phyloP scores from a whole-genome alignment of 2,888 invertebrate genomes.

The Hirtodrosophila histrioides region DNA sequence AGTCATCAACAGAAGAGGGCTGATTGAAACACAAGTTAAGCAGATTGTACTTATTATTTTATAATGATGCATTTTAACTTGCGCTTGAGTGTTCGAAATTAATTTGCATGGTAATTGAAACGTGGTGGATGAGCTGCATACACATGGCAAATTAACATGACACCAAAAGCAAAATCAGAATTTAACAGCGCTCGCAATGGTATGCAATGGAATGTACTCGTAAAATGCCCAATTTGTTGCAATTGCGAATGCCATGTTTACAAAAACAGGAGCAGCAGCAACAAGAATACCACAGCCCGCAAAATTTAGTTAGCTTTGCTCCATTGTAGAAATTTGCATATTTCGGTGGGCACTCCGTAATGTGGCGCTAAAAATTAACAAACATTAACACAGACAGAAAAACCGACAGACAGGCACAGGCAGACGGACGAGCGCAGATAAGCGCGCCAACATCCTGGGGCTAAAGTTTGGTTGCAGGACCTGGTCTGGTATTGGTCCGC shows the following conservation, averaged over 20 bases:
- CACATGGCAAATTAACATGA: slow-evolving; percentile 29
- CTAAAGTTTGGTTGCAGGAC: slow-evolving; percentile 9
- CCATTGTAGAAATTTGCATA: slow-evolving; percentile 47
- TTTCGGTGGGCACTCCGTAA: slow-evolving; percentile 29
- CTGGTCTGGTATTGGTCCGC: neutral
- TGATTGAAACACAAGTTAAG: neutral
- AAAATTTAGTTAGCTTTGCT: slow-evolving; percentile 47
- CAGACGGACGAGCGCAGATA: slow-evolving; percentile 30
- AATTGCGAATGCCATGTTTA: slow-evolving; percentile 6
- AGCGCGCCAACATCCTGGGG: slow-evolving; percentile 23
- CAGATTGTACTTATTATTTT: slow-evolving; percentile 13
- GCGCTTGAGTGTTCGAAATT: slow-evolving; percentile 64
- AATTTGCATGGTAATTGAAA: slow-evolving; percentile 60
- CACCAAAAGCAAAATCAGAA: slow-evolving; percentile 15
- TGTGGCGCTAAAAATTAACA: slow-evolving; percentile 62
- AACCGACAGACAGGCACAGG: neutral
- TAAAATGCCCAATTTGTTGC: slow-evolving; percentile 47
- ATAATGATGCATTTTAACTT: slow-evolving; percentile 42
- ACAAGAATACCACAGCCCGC: neutral
- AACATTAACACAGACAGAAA: slow-evolving; percentile 56
- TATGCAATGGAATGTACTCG: slow-evolving; percentile 38
- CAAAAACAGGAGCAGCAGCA: too few species aligned
- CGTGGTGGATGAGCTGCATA: slow-evolving; percentile 14
- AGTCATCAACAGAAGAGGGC: too few species aligned
- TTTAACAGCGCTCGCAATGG: slow-evolving; percentile 30